Evolutionary conservation across 1,140 invertebrate genomes (phyloP).

Genomic region (Holcopasites calliopsidis): DNA sequence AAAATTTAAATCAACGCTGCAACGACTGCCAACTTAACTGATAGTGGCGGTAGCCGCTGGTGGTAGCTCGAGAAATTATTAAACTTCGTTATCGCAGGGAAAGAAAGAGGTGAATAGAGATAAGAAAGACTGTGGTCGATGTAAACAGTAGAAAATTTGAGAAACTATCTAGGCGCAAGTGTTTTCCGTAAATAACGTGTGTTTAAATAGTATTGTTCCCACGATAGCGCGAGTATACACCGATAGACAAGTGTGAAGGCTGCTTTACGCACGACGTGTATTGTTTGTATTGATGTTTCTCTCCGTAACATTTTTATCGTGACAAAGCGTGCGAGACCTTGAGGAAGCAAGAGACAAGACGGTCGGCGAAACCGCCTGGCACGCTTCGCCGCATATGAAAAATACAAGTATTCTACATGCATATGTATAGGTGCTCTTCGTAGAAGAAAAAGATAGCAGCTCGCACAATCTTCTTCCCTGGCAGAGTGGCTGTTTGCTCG

Average conservation of each 20-base stretch:
- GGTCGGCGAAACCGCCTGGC: neutral
- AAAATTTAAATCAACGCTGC: slow-evolving; percentile 20
- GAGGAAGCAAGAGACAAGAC: slow-evolving; percentile 6
- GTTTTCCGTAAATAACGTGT: too few relatives aligned
- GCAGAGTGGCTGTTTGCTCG: slow-evolving; percentile 14
- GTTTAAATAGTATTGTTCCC: too few relatives aligned
- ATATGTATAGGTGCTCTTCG: neutral
- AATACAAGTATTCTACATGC: neutral
- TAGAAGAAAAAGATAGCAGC: slow-evolving; percentile 1
- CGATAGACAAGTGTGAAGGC: neutral
- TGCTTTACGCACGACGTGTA: neutral
- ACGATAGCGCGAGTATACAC: neutral
- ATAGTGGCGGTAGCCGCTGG: neutral
- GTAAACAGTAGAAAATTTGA: too few relatives aligned
- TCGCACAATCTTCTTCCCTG: neutral
- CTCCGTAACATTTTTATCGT: slow-evolving; percentile 19
- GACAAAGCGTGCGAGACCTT: slow-evolving; percentile 5
- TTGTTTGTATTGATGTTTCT: slow-evolving; percentile 14
- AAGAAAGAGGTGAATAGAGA: too few relatives aligned
- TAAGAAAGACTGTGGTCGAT: too few relatives aligned
- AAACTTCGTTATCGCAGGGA: neutral
- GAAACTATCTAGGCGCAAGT: too few relatives aligned
- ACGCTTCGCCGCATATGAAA: neutral
- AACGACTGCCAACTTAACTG: neutral
- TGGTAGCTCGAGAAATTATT: neutral